Base-by-base conservation (phyloP, 2,888 invertebrate species). In the Orchesellides sinensis region DNA sequence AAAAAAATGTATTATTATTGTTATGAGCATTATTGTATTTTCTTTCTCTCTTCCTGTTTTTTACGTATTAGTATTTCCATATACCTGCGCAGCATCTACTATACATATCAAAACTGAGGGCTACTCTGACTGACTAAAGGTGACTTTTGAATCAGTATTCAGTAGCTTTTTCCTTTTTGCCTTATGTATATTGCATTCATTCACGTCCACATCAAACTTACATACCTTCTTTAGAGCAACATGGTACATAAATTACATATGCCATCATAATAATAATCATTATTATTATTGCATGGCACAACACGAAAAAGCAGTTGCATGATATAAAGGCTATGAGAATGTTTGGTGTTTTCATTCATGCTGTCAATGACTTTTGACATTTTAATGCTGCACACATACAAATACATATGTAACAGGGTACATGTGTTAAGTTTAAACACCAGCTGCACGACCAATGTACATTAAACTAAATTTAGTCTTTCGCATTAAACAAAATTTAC, bases 361-460 rank as follows among this genome's bases (percentile, higher is more conserved):
- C 66, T 75, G 66, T 56, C 75, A 75, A 75, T 75, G 75, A 75
- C 75, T 75, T 66, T 75, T 75, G 75, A 75, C 66, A 75, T 66
- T 75, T 56, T 75, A 75, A 75, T 75, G 75, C 40, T 47, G 47
- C 29, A 29, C 35, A 59, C 1, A 47, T 29, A 32, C 14, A n/a
- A 8, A 27, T 14, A 29, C 32, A 10, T 21, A 63, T n/a, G 14
- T 14, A 45, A 0, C 23, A 52, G 1, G 1, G 35, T 29, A 8
- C 32, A n/a, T n/a, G n/a, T n/a, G n/a, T n/a, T n/a, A n/a, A n/a
- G n/a, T n/a, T n/a, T n/a, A n/a, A n/a, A n/a, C n/a, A n/a, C n/a
- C n/a, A 5, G 6, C 19, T 21, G 19, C 29, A 29, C 21, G 29
- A 52, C 17, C 45, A 6, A 17, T 27, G 25, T 21, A 47, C 12